Evolutionary conservation across 2,797 vertebrate genomes (phyloP).

Genomic region (Spondyliosoma cantharus): DNA sequence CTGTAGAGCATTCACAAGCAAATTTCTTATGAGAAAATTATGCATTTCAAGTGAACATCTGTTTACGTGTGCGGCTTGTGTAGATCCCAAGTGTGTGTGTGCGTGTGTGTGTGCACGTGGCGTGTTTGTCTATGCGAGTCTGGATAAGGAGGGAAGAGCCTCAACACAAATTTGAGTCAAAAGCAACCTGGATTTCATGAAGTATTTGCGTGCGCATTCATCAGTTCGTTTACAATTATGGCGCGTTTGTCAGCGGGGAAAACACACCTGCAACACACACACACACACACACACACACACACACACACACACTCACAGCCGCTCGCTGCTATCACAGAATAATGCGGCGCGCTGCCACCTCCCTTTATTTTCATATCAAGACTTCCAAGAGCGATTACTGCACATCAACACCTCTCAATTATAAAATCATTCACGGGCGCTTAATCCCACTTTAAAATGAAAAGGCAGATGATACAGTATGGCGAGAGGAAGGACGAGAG

Average conservation of each 20-base stretch:
- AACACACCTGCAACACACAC: slow-evolving; percentile 31
- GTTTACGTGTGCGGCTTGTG: slow-evolving; percentile 10
- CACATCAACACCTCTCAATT: slow-evolving; percentile 70
- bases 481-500: background rate
- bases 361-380: slow-evolving; percentile 59
- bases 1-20: slow-evolving; percentile 36
- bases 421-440: slow-evolving; percentile 76
- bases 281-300: slow-evolving; percentile 20
- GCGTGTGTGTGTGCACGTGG: background rate
- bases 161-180: slow-evolving; percentile 50
- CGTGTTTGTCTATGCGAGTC: background rate
- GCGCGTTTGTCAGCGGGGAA: slow-evolving; percentile 25
- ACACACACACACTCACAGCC: slow-evolving; percentile 10
- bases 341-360: slow-evolving; percentile 41
- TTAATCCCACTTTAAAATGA: slow-evolving; percentile 69
- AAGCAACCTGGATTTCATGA: slow-evolving; percentile 34
- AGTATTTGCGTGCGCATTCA: slow-evolving; percentile 44
- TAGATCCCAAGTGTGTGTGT: background rate
- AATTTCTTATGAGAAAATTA: slow-evolving; percentile 46
- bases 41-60: slow-evolving; percentile 55
- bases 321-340: background rate
- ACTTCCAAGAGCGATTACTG: slow-evolving; percentile 58
- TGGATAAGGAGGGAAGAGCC: background rate
- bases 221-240: slow-evolving; percentile 62
- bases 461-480: slow-evolving; percentile 49